Conservation (phyloP, 2,888 invertebrate species). For the Crossocerus cetratus region DNA sequence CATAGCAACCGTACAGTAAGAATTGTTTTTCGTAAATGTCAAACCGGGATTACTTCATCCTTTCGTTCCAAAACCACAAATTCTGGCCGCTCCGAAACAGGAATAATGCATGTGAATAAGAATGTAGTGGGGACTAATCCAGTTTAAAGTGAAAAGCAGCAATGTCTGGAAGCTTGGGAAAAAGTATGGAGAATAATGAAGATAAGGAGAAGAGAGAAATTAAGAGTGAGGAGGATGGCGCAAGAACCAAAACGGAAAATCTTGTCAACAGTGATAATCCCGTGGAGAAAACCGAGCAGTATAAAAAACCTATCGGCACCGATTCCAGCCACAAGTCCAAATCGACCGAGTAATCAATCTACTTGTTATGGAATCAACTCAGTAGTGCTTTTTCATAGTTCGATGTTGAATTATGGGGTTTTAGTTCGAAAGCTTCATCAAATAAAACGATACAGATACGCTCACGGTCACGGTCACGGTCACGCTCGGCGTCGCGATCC, state of each 20-base stretch:
- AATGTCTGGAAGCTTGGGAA: background rate
- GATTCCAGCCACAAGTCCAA: background rate
- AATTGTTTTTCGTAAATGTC: slow-evolving; percentile 48
- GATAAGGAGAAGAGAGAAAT: slow-evolving; percentile 7
- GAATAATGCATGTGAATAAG: slow-evolving; percentile 15
- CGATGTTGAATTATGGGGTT: background rate
- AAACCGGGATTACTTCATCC: background rate
- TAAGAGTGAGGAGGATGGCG: slow-evolving; percentile 1
- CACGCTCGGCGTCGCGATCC: background rate
- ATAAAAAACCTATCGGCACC: background rate
- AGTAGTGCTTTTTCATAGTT: background rate
- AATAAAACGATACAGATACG: background rate
- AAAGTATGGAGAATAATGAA: slow-evolving; percentile 39
- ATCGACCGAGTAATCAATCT: background rate
- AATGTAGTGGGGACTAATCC: slow-evolving; percentile 19
- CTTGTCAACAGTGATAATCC: background rate
- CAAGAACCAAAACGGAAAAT: slow-evolving; percentile 1
- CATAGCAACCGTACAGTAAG: slow-evolving; percentile 51
- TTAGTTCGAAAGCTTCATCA: background rate
- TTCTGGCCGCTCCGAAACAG: slow-evolving; percentile 16
- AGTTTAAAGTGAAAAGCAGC: background rate
- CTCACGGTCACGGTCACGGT: background rate
- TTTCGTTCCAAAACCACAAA: slow-evolving; percentile 27
- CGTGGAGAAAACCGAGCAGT: background rate
- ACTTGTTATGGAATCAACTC: background rate